phyloP scores from a whole-genome alignment of 2,113 vertebrate species.

The Trichechus manatus region DNA sequence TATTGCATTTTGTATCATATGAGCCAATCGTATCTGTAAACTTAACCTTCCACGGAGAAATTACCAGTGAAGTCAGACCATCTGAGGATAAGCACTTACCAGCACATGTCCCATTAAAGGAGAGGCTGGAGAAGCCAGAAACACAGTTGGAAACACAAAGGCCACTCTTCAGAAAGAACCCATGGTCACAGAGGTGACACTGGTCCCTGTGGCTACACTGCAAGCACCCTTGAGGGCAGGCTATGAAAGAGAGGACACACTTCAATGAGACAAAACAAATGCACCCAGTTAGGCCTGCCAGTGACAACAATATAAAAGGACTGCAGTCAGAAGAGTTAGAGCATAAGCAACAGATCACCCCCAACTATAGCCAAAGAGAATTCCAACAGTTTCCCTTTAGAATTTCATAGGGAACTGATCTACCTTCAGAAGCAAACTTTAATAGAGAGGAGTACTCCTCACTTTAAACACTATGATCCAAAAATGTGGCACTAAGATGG shows the following conservation, averaged over 20 bases:
- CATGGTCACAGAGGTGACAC: conserved; percentile 89
- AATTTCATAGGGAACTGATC: background rate
- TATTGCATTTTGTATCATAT: background rate
- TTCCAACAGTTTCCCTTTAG: background rate
- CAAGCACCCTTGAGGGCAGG: conserved; percentile 92
- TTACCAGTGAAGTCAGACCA: background rate
- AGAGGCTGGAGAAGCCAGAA: conserved; percentile 89
- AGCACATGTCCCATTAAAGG: conserved; percentile 88
- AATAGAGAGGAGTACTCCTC: rapidly evolving
- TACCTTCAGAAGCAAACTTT: background rate
- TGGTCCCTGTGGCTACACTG: conserved; percentile 87
- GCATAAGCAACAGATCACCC: too few relatives aligned
- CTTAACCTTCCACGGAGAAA: background rate
- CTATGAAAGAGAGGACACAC: conserved; percentile 82
- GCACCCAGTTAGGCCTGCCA: background rate
- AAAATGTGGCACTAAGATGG: background rate
- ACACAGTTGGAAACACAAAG: conserved; percentile 92
- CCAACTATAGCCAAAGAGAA: background rate
- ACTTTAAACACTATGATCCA: background rate
- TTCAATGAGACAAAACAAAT: background rate
- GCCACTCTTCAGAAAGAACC: conserved; percentile 89
- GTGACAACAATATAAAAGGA: background rate
- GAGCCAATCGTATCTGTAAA: background rate
- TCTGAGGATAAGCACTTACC: conserved; percentile 85
- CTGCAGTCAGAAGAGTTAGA: background rate